Percentiles rank a stretch among this genome's conserved stretches.
Conservation (phyloP, 1,140 invertebrate species). For the Lithobius niger region DNA sequence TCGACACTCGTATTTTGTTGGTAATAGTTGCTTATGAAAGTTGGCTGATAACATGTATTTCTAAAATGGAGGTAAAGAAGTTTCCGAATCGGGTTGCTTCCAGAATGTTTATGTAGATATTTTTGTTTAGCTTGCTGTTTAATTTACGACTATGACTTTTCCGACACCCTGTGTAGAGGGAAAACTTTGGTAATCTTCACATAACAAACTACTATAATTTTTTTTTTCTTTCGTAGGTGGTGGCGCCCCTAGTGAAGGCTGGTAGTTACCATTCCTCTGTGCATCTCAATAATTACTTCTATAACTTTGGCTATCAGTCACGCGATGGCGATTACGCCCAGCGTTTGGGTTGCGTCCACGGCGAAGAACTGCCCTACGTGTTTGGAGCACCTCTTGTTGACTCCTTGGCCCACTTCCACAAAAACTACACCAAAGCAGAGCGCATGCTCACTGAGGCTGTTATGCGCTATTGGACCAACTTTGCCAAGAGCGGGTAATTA, state of each 20-base stretch:
- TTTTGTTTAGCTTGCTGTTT: too few relatives aligned
- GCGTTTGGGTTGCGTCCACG: slow-evolving; percentile 75
- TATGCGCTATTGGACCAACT: slow-evolving; percentile 93
- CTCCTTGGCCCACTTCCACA: slow-evolving; percentile 64
- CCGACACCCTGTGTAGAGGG: too few relatives aligned
- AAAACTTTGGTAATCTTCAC: too few relatives aligned
- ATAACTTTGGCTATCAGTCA: slow-evolving; percentile 88
- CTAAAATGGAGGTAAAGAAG: too few relatives aligned
- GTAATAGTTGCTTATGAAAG: too few relatives aligned
- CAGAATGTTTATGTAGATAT: too few relatives aligned
- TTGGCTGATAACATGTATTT: too few relatives aligned
- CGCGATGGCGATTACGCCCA: slow-evolving; percentile 75
- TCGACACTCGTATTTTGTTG: too few relatives aligned
- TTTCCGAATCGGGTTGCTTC: too few relatives aligned
- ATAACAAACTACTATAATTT: too few relatives aligned
- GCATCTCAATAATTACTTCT: slow-evolving; percentile 59
- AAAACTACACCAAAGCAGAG: slow-evolving; percentile 82
- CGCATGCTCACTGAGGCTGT: slow-evolving; percentile 76
- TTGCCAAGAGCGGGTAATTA: slow-evolving; percentile 93
- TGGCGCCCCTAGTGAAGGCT: slow-evolving; percentile 80
- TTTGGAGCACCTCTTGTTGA: slow-evolving; percentile 73
- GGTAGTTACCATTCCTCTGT: slow-evolving; percentile 76
- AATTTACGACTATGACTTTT: too few relatives aligned
- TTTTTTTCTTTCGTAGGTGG: too few relatives aligned
- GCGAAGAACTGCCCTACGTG: slow-evolving; percentile 83